phyloP scores from a whole-genome alignment of 53 echinoderm and acorn worm genomes.

The Astropecten irregularis region DNA sequence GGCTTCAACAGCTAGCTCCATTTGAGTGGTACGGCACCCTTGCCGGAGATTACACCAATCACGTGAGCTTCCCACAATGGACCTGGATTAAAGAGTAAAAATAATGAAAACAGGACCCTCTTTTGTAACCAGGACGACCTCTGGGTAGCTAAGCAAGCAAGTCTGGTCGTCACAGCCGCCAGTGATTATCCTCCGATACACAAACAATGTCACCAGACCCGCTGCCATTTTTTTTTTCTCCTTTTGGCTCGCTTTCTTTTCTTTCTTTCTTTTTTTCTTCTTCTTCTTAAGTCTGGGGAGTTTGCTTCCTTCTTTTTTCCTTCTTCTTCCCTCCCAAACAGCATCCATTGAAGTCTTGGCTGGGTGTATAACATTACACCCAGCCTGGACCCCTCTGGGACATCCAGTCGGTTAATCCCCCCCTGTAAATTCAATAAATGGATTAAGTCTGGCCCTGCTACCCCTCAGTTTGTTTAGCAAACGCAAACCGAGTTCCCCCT shows the following conservation, averaged over 20 bases:
- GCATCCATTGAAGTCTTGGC: constrained; percentile 20
- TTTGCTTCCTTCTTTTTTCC: neutral
- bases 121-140: constrained; percentile 39
- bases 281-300: constrained; percentile 17
- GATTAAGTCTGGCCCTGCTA: constrained; percentile 55
- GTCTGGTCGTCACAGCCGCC: constrained; percentile 19
- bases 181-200: constrained; percentile 54
- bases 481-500: constrained; percentile 41
- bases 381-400: constrained; percentile 29
- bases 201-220: constrained; percentile 49
- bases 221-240: neutral
- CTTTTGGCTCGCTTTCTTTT: too few relatives aligned
- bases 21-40: neutral
- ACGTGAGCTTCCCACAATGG: constrained; percentile 21
- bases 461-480: constrained; percentile 32
- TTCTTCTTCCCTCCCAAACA: constrained; percentile 27
- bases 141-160: constrained; percentile 49
- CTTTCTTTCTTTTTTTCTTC: too few relatives aligned
- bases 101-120: constrained; percentile 39
- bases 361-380: constrained; percentile 46
- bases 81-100: constrained; percentile 51
- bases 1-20: too few relatives aligned
- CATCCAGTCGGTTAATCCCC: constrained; percentile 37
- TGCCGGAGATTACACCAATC: neutral
- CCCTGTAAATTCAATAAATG: constrained; percentile 56